phyloP scores from a whole-genome alignment of 2,888 invertebrate genomes.

The Thyatira batis region DNA sequence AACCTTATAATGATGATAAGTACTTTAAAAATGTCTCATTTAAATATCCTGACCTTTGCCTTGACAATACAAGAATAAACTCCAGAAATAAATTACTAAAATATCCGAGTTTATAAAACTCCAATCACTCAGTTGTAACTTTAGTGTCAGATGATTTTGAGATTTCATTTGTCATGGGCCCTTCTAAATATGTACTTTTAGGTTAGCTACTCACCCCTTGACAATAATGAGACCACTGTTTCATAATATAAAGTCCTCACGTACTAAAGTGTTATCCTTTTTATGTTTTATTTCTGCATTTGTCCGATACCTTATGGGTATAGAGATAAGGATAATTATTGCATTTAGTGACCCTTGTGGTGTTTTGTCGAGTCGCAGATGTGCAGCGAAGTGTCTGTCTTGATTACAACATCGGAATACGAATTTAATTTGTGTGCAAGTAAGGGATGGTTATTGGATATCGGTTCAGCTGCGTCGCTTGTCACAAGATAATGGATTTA shows the following conservation, averaged over 20 bases:
- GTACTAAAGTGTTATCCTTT: conserved; percentile 31
- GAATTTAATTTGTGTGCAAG: conserved; percentile 68
- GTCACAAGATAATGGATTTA: conserved; percentile 63
- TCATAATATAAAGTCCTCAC: neutral
- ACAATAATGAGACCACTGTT: conserved; percentile 38
- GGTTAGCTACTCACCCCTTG: conserved; percentile 57
- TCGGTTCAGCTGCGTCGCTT: conserved; percentile 57
- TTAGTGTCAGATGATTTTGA: conserved; percentile 49
- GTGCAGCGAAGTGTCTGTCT: conserved; percentile 69
- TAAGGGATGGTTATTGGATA: conserved; percentile 34
- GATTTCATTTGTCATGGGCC: conserved; percentile 54
- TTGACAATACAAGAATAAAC: conserved; percentile 15
- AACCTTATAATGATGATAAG: too few relatives aligned
- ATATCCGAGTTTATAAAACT: conserved; percentile 37
- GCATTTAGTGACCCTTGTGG: neutral
- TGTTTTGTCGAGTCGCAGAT: conserved; percentile 58
- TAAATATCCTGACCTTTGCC: neutral
- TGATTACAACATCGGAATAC: conserved; percentile 70
- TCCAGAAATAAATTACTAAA: conserved; percentile 6
- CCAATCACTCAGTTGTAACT: conserved; percentile 47
- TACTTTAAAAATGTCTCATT: too few relatives aligned
- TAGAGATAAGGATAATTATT: conserved; percentile 35
- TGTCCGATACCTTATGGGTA: conserved; percentile 12
- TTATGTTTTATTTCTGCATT: conserved; percentile 21
- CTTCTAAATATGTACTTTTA: conserved; percentile 40